phyloP scores from a whole-genome alignment of 2,797 vertebrate genomes.

The Anas bernieri region DNA sequence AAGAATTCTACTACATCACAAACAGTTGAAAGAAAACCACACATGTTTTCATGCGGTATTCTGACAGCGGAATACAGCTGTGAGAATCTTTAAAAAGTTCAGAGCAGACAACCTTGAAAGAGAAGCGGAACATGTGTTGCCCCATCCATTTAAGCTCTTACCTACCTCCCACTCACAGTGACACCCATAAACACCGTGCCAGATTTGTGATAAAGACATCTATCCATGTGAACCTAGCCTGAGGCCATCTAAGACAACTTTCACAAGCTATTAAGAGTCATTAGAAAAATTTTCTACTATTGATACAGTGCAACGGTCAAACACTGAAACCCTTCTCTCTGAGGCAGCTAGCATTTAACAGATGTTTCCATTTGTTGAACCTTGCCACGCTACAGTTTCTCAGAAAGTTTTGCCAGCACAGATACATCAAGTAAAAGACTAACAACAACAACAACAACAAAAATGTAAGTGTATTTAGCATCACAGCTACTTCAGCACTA shows the following conservation, averaged over 20 bases:
- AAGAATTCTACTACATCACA: neutral
- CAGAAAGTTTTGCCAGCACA: neutral
- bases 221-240: slow-evolving; percentile 3
- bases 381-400: neutral
- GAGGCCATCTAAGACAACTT: slow-evolving; percentile 8
- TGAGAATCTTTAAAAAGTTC: neutral
- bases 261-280: neutral
- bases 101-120: neutral
- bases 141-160: neutral
- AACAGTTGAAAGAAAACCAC: neutral
- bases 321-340: neutral
- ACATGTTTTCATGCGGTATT: neutral
- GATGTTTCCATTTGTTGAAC: neutral
- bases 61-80: neutral
- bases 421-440: neutral
- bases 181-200: neutral
- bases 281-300: neutral
- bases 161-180: slow-evolving; percentile 41
- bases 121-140: neutral
- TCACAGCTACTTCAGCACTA: neutral
- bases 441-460: neutral
- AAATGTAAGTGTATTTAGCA: neutral
- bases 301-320: neutral
- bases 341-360: neutral
- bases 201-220: slow-evolving; percentile 7